phyloP scores from a whole-genome alignment of 2,113 vertebrate genomes.

The Passer domesticus region DNA sequence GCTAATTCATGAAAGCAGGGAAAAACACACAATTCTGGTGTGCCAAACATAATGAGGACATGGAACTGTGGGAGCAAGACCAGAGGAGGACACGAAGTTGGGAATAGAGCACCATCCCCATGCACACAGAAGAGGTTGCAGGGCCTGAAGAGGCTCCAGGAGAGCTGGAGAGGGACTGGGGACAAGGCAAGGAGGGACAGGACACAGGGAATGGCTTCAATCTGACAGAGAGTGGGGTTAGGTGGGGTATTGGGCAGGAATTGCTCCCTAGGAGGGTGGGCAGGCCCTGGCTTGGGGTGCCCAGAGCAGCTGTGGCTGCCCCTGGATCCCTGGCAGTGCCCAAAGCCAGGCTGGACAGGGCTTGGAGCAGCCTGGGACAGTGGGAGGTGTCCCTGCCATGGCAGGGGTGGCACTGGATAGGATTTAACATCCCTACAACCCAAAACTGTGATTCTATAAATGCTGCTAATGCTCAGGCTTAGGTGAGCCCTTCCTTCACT shows the following conservation, averaged over 20 bases:
- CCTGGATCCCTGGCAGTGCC: background rate
- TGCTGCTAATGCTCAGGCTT: background rate
- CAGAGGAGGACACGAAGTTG: background rate
- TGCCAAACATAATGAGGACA: fast-evolving
- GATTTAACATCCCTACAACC: fast-evolving
- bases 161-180: background rate
- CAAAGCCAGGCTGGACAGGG: background rate
- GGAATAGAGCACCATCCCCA: background rate
- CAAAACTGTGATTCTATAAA: background rate
- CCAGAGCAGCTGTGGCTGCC: background rate
- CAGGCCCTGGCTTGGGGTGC: background rate
- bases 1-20: background rate
- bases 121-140: background rate
- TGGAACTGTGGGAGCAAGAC: background rate
- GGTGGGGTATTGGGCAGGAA: background rate
- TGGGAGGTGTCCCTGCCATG: background rate
- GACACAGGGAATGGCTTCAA: background rate
- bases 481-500: background rate
- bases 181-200: background rate
- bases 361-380: background rate
- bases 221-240: fast-evolving
- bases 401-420: fast-evolving
- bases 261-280: background rate
- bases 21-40: background rate
- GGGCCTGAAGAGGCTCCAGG: background rate